phyloP scores from a whole-genome alignment of 2,113 vertebrate species.

The Callionymus lyra region DNA sequence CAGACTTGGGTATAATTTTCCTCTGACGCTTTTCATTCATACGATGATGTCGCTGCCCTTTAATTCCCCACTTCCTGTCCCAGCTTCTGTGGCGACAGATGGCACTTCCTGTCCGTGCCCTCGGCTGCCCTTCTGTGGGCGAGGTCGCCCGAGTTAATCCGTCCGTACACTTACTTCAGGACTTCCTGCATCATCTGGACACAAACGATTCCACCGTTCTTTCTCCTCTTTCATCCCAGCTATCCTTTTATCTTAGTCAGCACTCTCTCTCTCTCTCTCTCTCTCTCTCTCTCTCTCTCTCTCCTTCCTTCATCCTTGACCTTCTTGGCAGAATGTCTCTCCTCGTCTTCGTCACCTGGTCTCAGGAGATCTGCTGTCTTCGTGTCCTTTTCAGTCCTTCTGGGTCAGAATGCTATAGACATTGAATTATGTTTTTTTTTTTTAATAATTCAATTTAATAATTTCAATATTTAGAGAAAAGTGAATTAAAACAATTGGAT shows the following conservation, averaged over 20 bases:
- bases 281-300: conserved; percentile 15
- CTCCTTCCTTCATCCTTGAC: conserved; percentile 18
- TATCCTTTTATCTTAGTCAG: conserved; percentile 29
- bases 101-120: conserved; percentile 22
- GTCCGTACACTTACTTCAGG: conserved; percentile 30
- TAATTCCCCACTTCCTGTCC: not conserved
- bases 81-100: conserved; percentile 7
- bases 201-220: not conserved
- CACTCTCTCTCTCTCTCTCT: not conserved
- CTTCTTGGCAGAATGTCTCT: conserved; percentile 16
- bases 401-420: no score
- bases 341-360: conserved; percentile 1
- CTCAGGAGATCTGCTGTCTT: conserved; percentile 20
- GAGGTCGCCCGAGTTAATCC: conserved; percentile 28
- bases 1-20: no score
- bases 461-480: no score
- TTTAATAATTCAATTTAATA: no score
- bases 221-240: conserved; percentile 10
- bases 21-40: not conserved
- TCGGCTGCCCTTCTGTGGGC: conserved; percentile 9
- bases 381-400: conserved; percentile 15
- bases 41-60: not conserved
- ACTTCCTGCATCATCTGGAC: not conserved
- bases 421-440: no score
- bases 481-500: no score